Evolutionary conservation across 2,888 invertebrate genomes (phyloP).

Genomic region (Epirrhoe tristata): DNA sequence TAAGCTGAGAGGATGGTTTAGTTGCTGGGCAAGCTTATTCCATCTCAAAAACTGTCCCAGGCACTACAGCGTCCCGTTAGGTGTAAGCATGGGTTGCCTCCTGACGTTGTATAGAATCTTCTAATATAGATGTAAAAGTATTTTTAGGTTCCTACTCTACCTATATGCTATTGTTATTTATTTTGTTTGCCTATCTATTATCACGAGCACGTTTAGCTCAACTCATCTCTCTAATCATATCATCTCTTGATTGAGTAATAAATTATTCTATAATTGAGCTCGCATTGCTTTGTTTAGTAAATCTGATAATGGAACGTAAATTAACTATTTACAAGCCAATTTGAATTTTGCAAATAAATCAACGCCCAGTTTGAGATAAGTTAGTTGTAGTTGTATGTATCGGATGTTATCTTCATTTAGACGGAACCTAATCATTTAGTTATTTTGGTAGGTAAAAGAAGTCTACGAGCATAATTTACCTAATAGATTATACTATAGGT

Average conservation of each 20-base stretch:
- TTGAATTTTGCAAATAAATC: constrained; percentile 40
- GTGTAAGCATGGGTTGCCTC: too few relatives aligned
- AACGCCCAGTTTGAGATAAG: constrained; percentile 22
- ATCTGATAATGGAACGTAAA: constrained; percentile 39
- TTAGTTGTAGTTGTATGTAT: constrained; percentile 24
- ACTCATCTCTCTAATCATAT: constrained; percentile 27
- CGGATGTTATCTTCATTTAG: neutral
- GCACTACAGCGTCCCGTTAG: too few relatives aligned
- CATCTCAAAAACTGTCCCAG: too few relatives aligned
- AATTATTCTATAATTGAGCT: constrained; percentile 36
- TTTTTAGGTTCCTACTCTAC: too few relatives aligned
- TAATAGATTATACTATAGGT: too few relatives aligned
- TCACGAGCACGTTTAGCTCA: constrained; percentile 10
- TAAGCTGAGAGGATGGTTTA: too few relatives aligned
- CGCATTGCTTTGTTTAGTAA: constrained; percentile 36
- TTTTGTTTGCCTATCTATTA: constrained; percentile 13
- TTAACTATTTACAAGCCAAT: constrained; percentile 43
- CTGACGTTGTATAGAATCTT: too few relatives aligned
- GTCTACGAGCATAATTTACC: too few relatives aligned
- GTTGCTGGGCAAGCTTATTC: too few relatives aligned
- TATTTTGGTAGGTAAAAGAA: too few relatives aligned
- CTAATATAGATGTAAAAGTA: too few relatives aligned
- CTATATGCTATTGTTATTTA: neutral
- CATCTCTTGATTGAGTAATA: constrained; percentile 38
- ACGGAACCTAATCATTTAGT: too few relatives aligned